Evolutionary conservation across 2,797 vertebrate genomes (phyloP), one percentile per base, ranked within the genome.

Genomic region (Eulemur coronatus): DNA sequence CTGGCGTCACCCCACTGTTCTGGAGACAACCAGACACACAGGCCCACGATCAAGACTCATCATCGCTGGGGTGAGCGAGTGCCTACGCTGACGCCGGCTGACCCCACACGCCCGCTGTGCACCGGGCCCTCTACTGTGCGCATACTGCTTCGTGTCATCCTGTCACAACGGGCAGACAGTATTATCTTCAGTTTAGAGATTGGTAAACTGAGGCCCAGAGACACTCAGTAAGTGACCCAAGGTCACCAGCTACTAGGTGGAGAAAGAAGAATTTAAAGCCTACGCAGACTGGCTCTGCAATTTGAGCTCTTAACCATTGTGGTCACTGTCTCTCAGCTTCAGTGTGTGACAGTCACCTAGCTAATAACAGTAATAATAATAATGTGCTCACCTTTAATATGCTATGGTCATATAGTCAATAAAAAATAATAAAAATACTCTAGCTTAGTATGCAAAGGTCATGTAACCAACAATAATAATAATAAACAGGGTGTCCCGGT

Each of bases 31-130:
- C 67, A 41, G 57, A 80, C 20, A 18, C 50, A 12, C 12, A 35
- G 38, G 33, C 38, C 72, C 57, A 10, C 1, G 5, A 30, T 24
- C 17, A 15, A 33, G 55, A 46, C 59, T 12, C 7, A 14, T 12
- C 7, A 14, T 1, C 4, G 13, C 30, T 7, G 26, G 61, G 26
- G 35, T 2, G 5, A 5, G 24, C 15, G 17, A 7, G 11, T 0
- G 9, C 26, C 10, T 1, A 1, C n/a, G 0, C 55, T 18, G 33
- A 33, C 8, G 5, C 30, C 0, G 9, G 76, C 28, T 13, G 41
- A 55, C 88, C 4, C 7, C 22, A 65, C 33, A 3, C 13, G 2
- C 67, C 18, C 57, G 20, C 4, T 3, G 30, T 1, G 9, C 50
- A 20, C n/a, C 1, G 4, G 20, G 28, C 22, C 50, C 88, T 12